phyloP scores from a whole-genome alignment of 2,113 vertebrate genomes.

The Oriolus oriolus region DNA sequence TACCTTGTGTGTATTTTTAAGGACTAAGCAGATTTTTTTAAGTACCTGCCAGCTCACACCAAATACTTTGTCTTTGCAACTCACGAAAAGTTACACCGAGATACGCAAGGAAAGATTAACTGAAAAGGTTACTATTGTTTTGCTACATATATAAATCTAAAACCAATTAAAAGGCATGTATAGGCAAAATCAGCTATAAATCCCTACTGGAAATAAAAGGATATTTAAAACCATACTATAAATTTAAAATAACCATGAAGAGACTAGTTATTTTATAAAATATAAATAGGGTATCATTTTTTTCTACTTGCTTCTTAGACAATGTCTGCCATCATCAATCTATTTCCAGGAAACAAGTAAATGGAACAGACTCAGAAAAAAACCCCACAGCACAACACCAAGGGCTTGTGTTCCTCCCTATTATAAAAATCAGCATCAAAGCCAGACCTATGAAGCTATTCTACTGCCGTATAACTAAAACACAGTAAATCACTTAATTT shows the following conservation, averaged over 20 bases:
- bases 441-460: slow-evolving; percentile 54
- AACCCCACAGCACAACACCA: neutral
- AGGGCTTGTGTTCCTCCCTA: neutral
- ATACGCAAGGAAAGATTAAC: neutral
- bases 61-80: neutral
- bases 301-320: neutral
- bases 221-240: neutral
- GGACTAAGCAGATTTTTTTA: neutral
- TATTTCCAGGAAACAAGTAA: neutral
- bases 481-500: slow-evolving; percentile 82
- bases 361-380: neutral
- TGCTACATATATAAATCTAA: neutral
- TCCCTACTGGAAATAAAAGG: neutral
- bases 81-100: slow-evolving; percentile 2
- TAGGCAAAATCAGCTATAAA: neutral
- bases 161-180: neutral
- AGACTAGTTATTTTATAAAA: neutral
- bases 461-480: slow-evolving; percentile 58
- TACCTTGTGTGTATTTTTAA: neutral
- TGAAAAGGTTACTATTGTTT: neutral
- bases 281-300: neutral
- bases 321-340: neutral
- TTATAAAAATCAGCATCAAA: slow-evolving; percentile 40
- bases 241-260: neutral
- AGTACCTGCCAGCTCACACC: neutral